Conservation (phyloP, 1,140 invertebrate genomes). For the Drosophila ambigua region DNA sequence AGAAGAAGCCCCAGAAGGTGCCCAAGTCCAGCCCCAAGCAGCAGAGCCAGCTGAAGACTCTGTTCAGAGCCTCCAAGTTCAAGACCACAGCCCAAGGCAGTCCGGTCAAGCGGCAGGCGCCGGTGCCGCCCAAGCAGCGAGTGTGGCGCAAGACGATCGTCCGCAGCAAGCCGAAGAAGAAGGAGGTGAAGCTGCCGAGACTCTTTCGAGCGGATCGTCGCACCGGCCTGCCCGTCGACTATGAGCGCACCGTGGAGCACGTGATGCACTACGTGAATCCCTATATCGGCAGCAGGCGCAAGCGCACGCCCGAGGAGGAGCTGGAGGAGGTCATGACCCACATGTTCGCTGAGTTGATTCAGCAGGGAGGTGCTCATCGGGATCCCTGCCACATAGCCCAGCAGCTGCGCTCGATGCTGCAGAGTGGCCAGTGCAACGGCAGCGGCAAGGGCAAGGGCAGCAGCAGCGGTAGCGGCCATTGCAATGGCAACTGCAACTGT, state of each 20-base stretch:
- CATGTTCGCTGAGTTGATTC: slow-evolving; percentile 2
- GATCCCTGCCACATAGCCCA: background rate
- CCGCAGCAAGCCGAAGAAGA: slow-evolving; percentile 25
- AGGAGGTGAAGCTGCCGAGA: slow-evolving; percentile 17
- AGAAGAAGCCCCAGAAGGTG: background rate
- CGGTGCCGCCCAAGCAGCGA: background rate
- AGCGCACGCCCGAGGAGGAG: slow-evolving; percentile 18
- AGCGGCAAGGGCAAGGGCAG: too few relatives aligned
- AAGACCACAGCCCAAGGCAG: background rate
- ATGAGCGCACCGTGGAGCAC: slow-evolving; percentile 53
- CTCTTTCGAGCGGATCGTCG: slow-evolving; percentile 50
- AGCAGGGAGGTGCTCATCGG: background rate
- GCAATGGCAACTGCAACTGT: too few relatives aligned
- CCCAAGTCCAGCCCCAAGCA: slow-evolving; percentile 16
- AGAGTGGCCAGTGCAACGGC: background rate
- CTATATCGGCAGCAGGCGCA: background rate
- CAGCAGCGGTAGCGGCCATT: background rate
- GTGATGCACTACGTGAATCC: slow-evolving; percentile 68
- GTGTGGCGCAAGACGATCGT: slow-evolving; percentile 47
- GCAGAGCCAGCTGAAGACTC: slow-evolving; percentile 11
- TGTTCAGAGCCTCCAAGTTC: background rate
- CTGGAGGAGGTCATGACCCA: slow-evolving; percentile 35
- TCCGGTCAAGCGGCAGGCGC: background rate
- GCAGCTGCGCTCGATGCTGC: slow-evolving; percentile 10
- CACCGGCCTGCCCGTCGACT: slow-evolving; percentile 60